Percentiles rank a stretch among this genome's conserved stretches.
Conservation (phyloP, 2,888 invertebrate genomes). For the Adelphocoris suturalis region DNA sequence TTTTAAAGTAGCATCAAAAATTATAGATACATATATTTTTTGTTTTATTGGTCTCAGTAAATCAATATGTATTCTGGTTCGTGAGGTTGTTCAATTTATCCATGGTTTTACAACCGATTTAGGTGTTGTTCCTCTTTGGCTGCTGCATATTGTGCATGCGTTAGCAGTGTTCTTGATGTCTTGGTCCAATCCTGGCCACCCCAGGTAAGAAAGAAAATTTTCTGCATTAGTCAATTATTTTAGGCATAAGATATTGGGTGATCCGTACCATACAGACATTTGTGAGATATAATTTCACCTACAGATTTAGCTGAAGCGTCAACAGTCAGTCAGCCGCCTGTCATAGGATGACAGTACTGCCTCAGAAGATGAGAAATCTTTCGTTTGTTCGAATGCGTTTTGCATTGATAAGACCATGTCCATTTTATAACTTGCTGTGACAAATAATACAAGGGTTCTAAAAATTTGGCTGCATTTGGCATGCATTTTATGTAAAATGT, state of each 20-base stretch:
- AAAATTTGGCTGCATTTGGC: conserved; percentile 58
- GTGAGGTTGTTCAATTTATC: no score
- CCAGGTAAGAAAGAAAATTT: no score
- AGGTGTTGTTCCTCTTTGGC: no score
- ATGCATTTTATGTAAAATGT: conserved; percentile 78
- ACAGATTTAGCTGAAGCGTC: neutral
- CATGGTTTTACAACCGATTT: no score
- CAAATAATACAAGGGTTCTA: conserved; percentile 60
- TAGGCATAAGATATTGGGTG: neutral
- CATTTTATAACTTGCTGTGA: conserved; percentile 54
- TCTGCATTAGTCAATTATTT: no score
- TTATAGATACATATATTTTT: no score
- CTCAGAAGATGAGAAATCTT: conserved; percentile 35
- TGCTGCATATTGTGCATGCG: no score
- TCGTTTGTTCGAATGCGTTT: conserved; percentile 62
- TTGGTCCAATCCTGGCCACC: no score
- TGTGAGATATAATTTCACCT: neutral
- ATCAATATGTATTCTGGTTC: no score
- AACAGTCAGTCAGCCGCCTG: neutral
- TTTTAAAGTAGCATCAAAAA: no score
- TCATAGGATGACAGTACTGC: neutral
- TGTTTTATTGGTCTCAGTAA: no score
- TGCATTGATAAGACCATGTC: conserved; percentile 45
- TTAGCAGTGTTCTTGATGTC: no score
- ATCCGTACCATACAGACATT: neutral